Percentiles rank a stretch among this genome's conserved stretches.
These are phyloP conservation scores for Lochmaea capreae DNA, from an alignment of 2,888 invertebrate genomes.

Conservation along the genomic window DNA sequence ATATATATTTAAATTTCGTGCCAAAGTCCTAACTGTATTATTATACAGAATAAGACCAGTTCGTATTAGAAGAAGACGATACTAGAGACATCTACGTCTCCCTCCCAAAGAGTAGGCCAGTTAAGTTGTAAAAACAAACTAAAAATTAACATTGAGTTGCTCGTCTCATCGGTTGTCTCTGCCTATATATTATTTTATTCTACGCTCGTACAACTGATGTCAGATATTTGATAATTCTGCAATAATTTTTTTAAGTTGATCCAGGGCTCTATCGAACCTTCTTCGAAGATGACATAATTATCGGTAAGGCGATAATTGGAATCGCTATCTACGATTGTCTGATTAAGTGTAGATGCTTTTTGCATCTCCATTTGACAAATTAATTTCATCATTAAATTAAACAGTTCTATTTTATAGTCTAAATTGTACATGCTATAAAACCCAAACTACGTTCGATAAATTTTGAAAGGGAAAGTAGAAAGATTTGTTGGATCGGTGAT, in stretches of 20 bases:
- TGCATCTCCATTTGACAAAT: conserved; percentile 14
- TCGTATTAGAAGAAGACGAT: too few species aligned
- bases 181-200: conserved; percentile 35
- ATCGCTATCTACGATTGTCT: conserved; percentile 12
- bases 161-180: too few species aligned
- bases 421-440: too few species aligned
- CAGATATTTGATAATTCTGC: conserved; percentile 38
- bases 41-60: too few species aligned
- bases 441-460: too few species aligned
- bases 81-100: too few species aligned
- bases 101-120: too few species aligned
- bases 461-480: not conserved
- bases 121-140: too few species aligned
- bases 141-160: too few species aligned
- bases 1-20: too few species aligned
- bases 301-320: conserved; percentile 32
- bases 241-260: conserved; percentile 32
- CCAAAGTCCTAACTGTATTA: too few species aligned
- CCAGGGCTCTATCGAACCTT: conserved; percentile 17
- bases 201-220: conserved; percentile 35
- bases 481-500: too few species aligned
- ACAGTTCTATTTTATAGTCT: not conserved
- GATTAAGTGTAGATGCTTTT: conserved; percentile 19
- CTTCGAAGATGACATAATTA: conserved; percentile 28
- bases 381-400: conserved; percentile 8